Conservation (phyloP, 2,888 invertebrate genomes). For the Neoitamus cyanurus region DNA sequence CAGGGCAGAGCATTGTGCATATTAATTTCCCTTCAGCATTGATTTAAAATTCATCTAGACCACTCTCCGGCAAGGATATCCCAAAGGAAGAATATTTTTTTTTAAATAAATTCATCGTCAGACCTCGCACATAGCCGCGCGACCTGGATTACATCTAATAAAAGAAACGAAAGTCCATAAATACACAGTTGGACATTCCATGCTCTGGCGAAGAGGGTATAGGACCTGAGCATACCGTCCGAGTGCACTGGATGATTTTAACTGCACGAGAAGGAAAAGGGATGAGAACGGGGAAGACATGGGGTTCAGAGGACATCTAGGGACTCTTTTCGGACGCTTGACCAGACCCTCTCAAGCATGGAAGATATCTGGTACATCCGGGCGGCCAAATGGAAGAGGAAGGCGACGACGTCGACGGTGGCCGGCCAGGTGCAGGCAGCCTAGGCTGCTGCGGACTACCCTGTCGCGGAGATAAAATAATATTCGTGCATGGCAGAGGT, state of each 20-base stretch:
- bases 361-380: slow-evolving; percentile 36
- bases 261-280: neutral
- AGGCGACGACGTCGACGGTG: neutral
- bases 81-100: slow-evolving; percentile 13
- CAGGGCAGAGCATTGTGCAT: neutral
- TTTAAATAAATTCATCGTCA: slow-evolving; percentile 18
- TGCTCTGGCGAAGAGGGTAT: neutral
- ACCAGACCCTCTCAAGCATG: slow-evolving; percentile 21
- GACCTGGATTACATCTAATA: slow-evolving; percentile 46
- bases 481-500: slow-evolving; percentile 47
- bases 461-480: slow-evolving; percentile 42
- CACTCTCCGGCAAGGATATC: neutral
- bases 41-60: slow-evolving; percentile 35
- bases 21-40: slow-evolving; percentile 22
- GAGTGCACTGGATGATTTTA: neutral
- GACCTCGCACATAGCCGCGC: slow-evolving; percentile 37
- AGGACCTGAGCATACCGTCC: neutral
- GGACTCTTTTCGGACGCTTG: slow-evolving; percentile 22
- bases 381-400: neutral
- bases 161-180: slow-evolving; percentile 45
- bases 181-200: slow-evolving; percentile 30
- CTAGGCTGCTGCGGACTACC: neutral
- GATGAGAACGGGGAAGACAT: neutral
- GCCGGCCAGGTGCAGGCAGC: neutral
- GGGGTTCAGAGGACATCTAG: slow-evolving; percentile 12